phyloP scores from a whole-genome alignment of 2,797 vertebrate species.

The Hippopotamyrus pictus region DNA sequence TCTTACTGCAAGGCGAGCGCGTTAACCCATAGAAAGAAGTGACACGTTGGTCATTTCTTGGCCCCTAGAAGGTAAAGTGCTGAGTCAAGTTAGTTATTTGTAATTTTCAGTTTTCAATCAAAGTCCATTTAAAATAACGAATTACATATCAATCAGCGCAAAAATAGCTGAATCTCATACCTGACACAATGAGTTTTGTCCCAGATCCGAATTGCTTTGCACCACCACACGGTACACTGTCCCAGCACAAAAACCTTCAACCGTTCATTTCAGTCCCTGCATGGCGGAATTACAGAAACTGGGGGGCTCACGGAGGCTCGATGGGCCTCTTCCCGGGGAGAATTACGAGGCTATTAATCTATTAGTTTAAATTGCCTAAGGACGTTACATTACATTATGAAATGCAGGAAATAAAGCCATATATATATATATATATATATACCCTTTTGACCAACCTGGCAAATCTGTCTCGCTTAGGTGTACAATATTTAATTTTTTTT shows the following conservation, averaged over 20 bases:
- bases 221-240: neutral
- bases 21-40: neutral
- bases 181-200: neutral
- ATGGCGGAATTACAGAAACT: neutral
- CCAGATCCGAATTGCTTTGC: neutral
- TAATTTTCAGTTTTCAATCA: neutral
- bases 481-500: neutral
- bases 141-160: neutral
- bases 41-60: neutral
- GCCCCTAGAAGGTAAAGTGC: neutral
- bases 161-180: neutral
- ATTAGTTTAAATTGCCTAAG: neutral
- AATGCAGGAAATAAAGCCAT: neutral
- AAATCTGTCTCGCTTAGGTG: neutral
- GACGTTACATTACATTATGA: neutral
- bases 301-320: neutral
- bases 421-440: neutral
- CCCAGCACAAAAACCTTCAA: neutral
- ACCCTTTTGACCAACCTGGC: neutral
- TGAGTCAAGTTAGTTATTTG: neutral
- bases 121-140: neutral
- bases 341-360: neutral
- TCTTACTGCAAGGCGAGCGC: neutral
- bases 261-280: neutral
- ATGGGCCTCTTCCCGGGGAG: neutral